Conservation (phyloP, 2,888 invertebrate species). For the Bellardia pandia region DNA sequence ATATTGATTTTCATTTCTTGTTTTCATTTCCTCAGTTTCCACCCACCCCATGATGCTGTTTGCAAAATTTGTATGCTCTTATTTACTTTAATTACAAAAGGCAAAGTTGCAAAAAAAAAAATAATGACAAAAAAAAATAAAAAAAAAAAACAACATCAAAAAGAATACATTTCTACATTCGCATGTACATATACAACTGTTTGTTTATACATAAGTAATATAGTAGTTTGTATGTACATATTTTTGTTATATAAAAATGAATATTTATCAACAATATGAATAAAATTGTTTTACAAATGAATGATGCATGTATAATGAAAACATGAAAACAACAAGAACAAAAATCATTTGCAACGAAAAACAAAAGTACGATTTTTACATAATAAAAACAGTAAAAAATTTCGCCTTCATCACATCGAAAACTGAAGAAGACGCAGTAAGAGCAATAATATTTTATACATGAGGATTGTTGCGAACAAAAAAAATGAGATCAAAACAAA, state of each 20-base stretch:
- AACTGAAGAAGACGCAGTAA: background rate
- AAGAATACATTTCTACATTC: background rate
- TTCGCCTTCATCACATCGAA: background rate
- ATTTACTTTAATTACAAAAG: slow-evolving; percentile 34
- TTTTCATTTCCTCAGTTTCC: slow-evolving; percentile 6
- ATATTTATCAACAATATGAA: slow-evolving; percentile 45
- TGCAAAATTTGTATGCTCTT: background rate
- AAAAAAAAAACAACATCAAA: slow-evolving; percentile 22
- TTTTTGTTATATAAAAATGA: slow-evolving; percentile 14
- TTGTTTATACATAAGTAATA: background rate
- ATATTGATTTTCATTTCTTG: background rate
- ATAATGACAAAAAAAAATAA: background rate
- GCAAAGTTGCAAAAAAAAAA: background rate
- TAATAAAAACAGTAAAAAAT: background rate
- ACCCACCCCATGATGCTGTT: background rate
- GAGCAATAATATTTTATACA: background rate
- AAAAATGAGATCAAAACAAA: background rate
- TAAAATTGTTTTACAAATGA: slow-evolving; percentile 43
- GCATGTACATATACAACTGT: background rate
- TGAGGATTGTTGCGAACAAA: background rate
- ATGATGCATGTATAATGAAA: slow-evolving; percentile 30
- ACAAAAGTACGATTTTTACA: background rate
- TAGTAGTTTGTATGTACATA: background rate
- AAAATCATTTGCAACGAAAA: background rate
- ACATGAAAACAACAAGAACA: background rate